Base-by-base conservation (phyloP, 2,113 vertebrate genomes). In the Narcine bancroftii region DNA sequence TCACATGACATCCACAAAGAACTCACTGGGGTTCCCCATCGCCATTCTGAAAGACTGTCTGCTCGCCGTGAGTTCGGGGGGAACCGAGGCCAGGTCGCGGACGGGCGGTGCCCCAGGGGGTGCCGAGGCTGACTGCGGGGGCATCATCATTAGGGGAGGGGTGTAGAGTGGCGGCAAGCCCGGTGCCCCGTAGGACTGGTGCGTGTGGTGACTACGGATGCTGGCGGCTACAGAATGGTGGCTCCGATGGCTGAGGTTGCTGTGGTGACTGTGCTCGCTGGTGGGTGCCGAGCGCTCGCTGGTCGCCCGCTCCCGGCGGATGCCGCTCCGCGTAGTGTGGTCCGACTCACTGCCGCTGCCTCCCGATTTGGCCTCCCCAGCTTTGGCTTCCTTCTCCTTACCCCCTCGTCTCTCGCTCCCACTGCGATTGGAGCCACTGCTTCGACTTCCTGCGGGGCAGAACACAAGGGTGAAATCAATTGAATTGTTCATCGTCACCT, bases 1-100 rank as follows among this genome's bases (percentile, higher is more conserved):
- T 99, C 97, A 99, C 99, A 99, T 99, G 95, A 99, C 98, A 94
- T 99, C 98, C 94, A 99, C 97, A 94, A 99, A 99, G 95, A 98
- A 98, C 96, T 99, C 98, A 94, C 98, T 96, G 95, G 98, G 97
- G 96, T 99, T 99, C 93, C 97, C 98, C 97, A 98, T 96, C 95
- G 98, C 98, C 95, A 99, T 97, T 95, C 97, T 96, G 97, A 99
- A 98, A 93, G 98, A 98, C 96, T 99, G 98, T 95, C 97, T 97
- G 93, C 98, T 99, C 93, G 96, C 98, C 6, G 97, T 98, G 95
- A 99, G 97, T 97, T 99, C 98, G 0, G 98, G 97, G 94, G 98
- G 98, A 95, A 98, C 97, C 0, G 97, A 96, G 93, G 96, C 94
- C 94, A 99, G 96, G 95, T 98, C 98, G 85, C 98, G 97, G 93